Percentiles rank a stretch among this genome's conserved stretches.
phyloP scores from a whole-genome alignment of 2,113 vertebrate genomes.

The Melanostigma gelatinosum region DNA sequence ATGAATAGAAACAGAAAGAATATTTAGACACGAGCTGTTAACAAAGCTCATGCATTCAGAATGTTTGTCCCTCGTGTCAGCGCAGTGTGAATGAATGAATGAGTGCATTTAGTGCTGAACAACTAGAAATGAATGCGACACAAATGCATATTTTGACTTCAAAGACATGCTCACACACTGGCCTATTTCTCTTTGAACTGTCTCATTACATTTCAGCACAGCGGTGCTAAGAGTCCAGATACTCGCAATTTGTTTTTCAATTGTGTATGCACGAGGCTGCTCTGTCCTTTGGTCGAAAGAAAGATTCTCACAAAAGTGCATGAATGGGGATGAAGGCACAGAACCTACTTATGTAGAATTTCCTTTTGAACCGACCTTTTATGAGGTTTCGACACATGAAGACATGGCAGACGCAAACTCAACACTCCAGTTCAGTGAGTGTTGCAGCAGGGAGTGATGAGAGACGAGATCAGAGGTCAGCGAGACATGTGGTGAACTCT shows the following conservation, averaged over 20 bases:
- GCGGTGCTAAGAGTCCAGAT: background rate
- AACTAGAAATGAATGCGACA: background rate
- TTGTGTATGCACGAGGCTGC: background rate
- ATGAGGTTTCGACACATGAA: constrained; percentile 17
- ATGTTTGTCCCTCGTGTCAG: background rate
- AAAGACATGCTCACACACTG: constrained; percentile 13
- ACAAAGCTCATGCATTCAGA: constrained; percentile 13
- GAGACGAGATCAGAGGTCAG: constrained; percentile 67
- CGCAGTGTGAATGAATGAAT: constrained; percentile 13
- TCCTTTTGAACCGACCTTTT: constrained; percentile 25
- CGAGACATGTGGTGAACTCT: constrained; percentile 51
- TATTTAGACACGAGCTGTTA: constrained; percentile 16
- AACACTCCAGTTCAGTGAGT: constrained; percentile 41
- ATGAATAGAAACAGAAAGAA: constrained; percentile 18
- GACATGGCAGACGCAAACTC: constrained; percentile 20
- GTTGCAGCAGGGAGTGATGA: constrained; percentile 50
- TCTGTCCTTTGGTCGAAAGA: constrained; percentile 4
- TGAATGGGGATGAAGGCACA: background rate
- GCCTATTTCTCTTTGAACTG: constrained; percentile 17
- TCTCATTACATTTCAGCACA: constrained; percentile 3
- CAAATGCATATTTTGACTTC: constrained; percentile 21
- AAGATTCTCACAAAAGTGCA: background rate
- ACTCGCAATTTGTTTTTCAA: background rate
- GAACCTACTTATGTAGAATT: constrained; percentile 4
- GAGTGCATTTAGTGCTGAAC: background rate